phyloP scores from a whole-genome alignment of 2,113 vertebrate genomes.

The Sorex fumeus region DNA sequence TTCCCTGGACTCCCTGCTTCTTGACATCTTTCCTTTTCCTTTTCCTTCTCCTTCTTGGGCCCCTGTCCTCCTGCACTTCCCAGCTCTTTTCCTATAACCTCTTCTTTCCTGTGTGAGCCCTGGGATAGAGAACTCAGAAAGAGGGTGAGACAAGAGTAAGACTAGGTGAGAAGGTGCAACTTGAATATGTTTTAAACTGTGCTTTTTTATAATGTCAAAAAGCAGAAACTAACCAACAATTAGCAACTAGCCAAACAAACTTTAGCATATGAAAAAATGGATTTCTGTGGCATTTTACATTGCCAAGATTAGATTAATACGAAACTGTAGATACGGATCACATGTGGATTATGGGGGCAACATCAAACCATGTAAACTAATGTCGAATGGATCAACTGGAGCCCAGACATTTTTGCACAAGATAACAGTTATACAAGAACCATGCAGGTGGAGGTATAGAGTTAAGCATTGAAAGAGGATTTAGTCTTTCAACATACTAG shows the following conservation, averaged over 20 bases:
- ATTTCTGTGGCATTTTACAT: neutral
- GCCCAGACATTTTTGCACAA: neutral
- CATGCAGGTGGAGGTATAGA: neutral
- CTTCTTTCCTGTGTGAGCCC: neutral
- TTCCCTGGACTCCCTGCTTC: too few species aligned
- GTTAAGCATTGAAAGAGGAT: neutral
- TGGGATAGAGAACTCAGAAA: neutral
- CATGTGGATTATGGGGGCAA: neutral
- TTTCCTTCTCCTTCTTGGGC: neutral
- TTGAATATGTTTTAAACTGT: neutral
- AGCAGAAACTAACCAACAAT: neutral
- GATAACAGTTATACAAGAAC: neutral
- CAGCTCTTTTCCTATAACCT: neutral
- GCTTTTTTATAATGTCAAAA: neutral
- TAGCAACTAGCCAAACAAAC: neutral
- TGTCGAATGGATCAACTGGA: neutral
- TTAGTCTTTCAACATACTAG: neutral
- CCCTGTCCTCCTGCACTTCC: neutral
- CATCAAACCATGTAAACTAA: neutral
- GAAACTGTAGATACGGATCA: neutral
- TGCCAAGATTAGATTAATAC: neutral
- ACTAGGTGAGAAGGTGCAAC: neutral
- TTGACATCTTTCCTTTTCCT: too few species aligned
- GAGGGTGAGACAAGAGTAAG: neutral
- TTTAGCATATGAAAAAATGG: neutral